Conservation (phyloP, 1,140 invertebrate species). For the Papilio helenus region DNA sequence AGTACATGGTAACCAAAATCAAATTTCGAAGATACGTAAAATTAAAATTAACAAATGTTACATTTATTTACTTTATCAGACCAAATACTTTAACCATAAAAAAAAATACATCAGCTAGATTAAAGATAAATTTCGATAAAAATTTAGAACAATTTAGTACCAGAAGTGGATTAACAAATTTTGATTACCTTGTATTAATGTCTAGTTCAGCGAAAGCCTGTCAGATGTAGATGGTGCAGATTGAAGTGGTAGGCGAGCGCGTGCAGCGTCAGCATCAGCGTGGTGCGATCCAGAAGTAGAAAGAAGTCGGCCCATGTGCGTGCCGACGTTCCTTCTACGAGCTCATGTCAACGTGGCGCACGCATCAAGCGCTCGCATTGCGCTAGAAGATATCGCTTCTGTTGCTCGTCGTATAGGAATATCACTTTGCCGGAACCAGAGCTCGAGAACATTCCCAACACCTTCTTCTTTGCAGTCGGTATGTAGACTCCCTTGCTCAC, state of each 20-base stretch:
- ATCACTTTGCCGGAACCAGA: constrained; percentile 75
- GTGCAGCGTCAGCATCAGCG: constrained; percentile 46
- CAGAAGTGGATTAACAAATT: too few species aligned
- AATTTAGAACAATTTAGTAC: too few species aligned
- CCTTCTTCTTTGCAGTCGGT: constrained; percentile 76
- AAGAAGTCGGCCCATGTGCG: constrained; percentile 63
- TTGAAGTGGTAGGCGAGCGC: constrained; percentile 76
- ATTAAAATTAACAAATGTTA: not conserved
- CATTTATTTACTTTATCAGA: too few species aligned
- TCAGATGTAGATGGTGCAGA: constrained; percentile 71
- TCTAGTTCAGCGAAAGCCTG: constrained; percentile 56
- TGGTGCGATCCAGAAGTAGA: constrained; percentile 77
- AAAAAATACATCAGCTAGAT: too few species aligned
- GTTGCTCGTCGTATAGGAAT: constrained; percentile 74
- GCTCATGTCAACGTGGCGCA: constrained; percentile 74
- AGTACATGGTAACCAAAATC: constrained; percentile 1
- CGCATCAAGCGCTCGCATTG: constrained; percentile 74
- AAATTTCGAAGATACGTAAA: not conserved
- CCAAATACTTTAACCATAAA: too few species aligned
- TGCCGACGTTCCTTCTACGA: constrained; percentile 68
- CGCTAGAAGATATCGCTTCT: constrained; percentile 70
- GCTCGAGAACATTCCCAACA: constrained; percentile 75
- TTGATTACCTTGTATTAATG: not conserved
- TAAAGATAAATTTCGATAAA: too few species aligned
- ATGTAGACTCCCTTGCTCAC: constrained; percentile 77